A percentile compares a stretch with the other conserved stretches of the same genome.
phyloP scores from a whole-genome alignment of 2,797 vertebrate species.

The Podarcis siculus region DNA sequence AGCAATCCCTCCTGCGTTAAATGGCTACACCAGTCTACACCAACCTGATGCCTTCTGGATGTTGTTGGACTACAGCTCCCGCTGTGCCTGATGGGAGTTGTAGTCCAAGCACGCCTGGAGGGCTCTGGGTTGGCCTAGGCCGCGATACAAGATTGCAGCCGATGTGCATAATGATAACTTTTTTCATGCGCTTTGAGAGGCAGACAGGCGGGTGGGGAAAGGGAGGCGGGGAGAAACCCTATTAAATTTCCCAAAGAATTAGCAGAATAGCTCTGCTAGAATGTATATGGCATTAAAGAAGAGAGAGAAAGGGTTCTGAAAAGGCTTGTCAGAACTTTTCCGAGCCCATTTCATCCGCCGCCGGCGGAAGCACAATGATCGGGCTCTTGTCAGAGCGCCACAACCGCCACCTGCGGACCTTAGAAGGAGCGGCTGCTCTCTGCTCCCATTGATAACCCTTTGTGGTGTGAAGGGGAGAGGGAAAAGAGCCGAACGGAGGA shows the following conservation, averaged over 20 bases:
- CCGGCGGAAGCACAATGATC: slow-evolving; percentile 73
- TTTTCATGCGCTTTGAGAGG: slow-evolving; percentile 54
- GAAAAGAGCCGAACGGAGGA: slow-evolving; percentile 77
- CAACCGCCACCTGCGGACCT: slow-evolving; percentile 75
- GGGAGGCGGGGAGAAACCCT: not conserved
- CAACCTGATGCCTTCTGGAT: no score
- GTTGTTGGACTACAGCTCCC: no score
- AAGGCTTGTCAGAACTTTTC: slow-evolving; percentile 75
- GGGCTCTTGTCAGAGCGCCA: slow-evolving; percentile 69
- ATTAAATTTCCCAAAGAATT: slow-evolving; percentile 65
- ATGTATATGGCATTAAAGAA: slow-evolving; percentile 71
- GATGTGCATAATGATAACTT: not conserved
- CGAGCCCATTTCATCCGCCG: slow-evolving; percentile 71
- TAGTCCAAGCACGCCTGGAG: no score
- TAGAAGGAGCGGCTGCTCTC: slow-evolving; percentile 74
- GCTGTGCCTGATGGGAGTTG: no score
- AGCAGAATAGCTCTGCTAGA: slow-evolving; percentile 70
- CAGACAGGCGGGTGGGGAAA: slow-evolving; percentile 47
- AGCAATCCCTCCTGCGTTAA: not conserved
- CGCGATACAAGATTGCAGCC: no score
- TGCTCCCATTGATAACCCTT: slow-evolving; percentile 81
- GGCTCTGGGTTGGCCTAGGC: no score
- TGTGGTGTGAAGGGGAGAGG: slow-evolving; percentile 73
- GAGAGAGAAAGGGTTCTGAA: slow-evolving; percentile 69
- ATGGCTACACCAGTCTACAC: no score